A percentile compares a stretch with the other conserved stretches of the same genome.
These are phyloP conservation scores for Radopholus similis DNA, from an alignment of 1,140 invertebrate genomes.

Conservation along the genomic window DNA sequence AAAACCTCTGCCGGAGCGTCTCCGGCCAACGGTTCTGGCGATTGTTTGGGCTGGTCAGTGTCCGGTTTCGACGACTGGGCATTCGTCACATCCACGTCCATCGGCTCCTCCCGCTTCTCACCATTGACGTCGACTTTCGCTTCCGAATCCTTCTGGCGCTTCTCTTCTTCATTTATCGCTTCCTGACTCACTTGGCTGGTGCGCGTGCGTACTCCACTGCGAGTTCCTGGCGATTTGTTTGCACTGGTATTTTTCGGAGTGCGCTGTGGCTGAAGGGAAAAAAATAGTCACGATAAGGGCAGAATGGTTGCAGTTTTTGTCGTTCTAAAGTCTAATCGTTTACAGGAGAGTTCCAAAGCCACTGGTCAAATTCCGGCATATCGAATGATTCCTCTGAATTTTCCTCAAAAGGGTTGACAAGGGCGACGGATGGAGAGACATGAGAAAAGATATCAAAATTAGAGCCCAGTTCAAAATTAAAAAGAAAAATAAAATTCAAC, in stretches of 20 bases:
- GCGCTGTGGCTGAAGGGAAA: neutral
- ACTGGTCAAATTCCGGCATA: too few species aligned
- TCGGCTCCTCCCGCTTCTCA: conserved; percentile 13
- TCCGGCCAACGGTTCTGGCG: conserved; percentile 2
- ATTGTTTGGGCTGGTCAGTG: conserved; percentile 11
- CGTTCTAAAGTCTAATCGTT: too few species aligned
- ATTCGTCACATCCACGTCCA: neutral
- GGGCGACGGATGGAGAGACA: neutral
- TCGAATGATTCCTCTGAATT: too few species aligned
- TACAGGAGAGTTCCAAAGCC: too few species aligned
- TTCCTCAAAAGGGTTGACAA: neutral
- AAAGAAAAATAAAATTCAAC: too few species aligned
- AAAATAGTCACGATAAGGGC: too few species aligned
- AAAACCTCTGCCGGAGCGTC: conserved; percentile 5
- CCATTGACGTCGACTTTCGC: neutral
- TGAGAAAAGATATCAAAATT: neutral
- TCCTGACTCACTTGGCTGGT: too few species aligned
- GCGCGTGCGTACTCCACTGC: too few species aligned
- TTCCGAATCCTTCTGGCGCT: conserved; percentile 20
- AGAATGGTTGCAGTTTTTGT: too few species aligned
- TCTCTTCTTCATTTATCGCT: conserved; percentile 4
- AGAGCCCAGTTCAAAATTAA: neutral
- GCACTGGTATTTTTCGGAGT: too few species aligned
- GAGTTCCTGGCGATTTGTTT: too few species aligned
- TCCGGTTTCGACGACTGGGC: too few species aligned